Conservation (phyloP, 2,797 vertebrate genomes). For the Mastacembelus armatus region DNA sequence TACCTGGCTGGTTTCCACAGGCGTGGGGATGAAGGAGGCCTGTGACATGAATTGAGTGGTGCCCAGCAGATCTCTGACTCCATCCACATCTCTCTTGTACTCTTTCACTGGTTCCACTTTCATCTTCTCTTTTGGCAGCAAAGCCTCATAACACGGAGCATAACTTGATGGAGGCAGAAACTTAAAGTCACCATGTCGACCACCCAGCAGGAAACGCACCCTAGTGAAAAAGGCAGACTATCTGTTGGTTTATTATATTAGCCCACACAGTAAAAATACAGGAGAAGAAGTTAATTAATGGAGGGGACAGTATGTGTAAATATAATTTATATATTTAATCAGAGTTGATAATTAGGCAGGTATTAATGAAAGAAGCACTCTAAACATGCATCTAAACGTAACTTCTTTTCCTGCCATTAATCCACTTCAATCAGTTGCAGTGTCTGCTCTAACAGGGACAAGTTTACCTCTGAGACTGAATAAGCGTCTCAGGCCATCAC, state of each 20-base stretch:
- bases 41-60: constrained; percentile 93
- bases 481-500: constrained; percentile 45
- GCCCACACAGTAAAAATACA: background rate
- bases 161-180: constrained; percentile 96
- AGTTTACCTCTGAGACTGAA: constrained; percentile 47
- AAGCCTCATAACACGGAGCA: constrained; percentile 94
- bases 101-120: constrained; percentile 96
- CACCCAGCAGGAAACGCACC: constrained; percentile 95
- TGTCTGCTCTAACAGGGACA: constrained; percentile 31
- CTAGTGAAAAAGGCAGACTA: constrained; percentile 68
- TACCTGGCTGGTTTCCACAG: constrained; percentile 98
- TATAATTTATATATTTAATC: background rate
- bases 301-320: too few species aligned
- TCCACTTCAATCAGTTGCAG: constrained; percentile 41
- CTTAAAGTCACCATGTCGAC: constrained; percentile 98
- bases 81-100: constrained; percentile 93
- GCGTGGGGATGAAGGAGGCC: constrained; percentile 94
- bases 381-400: constrained; percentile 12
- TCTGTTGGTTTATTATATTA: background rate
- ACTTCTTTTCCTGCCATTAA: constrained; percentile 15
- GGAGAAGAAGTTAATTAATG: too few species aligned
- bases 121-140: constrained; percentile 98
- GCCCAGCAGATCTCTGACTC: constrained; percentile 93
- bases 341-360: constrained; percentile 20
- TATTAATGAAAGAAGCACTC: constrained; percentile 20